phyloP scores from a whole-genome alignment of 2,888 invertebrate genomes.

The Epistrophella euchroma region DNA sequence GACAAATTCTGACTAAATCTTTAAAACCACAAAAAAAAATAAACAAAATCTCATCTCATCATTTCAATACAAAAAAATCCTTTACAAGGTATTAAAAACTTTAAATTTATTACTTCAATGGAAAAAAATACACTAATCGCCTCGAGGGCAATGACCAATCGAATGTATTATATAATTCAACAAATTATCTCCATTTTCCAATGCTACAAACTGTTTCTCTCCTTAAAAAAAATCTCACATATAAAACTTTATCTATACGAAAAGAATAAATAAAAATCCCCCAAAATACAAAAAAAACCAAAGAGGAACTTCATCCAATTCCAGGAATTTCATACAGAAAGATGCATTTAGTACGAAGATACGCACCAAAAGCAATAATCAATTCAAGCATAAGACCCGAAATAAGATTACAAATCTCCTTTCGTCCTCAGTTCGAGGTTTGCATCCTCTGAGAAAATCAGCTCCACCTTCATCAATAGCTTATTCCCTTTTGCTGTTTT shows the following conservation, averaged over 20 bases:
- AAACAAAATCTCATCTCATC: conserved; percentile 10
- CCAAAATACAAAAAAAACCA: conserved; percentile 18
- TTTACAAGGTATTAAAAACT: conserved; percentile 2
- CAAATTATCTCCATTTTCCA: conserved; percentile 45
- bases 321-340: conserved; percentile 67
- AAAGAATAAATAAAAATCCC: conserved; percentile 55
- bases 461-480: conserved; percentile 18
- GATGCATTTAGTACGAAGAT: conserved; percentile 66
- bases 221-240: conserved; percentile 7
- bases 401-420: conserved; percentile 72
- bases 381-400: conserved; percentile 74
- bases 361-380: conserved; percentile 60
- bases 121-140: conserved; percentile 31
- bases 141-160: conserved; percentile 61
- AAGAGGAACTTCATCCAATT: conserved; percentile 34
- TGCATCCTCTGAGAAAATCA: background rate
- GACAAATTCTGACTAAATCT: background rate
- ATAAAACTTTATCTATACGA: conserved; percentile 32
- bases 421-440: background rate
- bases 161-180: conserved; percentile 52
- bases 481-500: conserved; percentile 13
- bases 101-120: conserved; percentile 17
- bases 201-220: conserved; percentile 18
- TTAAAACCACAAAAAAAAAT: background rate
- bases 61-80: background rate